Evolutionary conservation across 1,140 invertebrate genomes (phyloP).

Genomic region (Papilio xuthus): DNA sequence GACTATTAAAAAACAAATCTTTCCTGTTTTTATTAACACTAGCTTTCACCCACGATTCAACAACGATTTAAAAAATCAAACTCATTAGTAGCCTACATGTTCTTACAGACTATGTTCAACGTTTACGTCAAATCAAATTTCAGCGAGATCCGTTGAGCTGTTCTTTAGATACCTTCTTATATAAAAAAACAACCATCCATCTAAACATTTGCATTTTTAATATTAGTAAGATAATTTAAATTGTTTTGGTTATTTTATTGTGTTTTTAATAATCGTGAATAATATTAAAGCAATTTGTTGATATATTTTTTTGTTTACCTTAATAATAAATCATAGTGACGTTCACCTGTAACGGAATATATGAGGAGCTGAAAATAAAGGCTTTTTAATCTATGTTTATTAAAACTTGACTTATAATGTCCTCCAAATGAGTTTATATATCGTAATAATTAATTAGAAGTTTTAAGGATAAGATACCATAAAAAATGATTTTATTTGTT

Average conservation of each 20-base stretch:
- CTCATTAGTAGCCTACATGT: too few species aligned
- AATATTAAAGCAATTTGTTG: background rate
- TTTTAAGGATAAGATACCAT: background rate
- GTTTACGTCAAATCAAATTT: too few species aligned
- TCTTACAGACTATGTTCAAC: too few species aligned
- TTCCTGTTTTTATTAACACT: background rate
- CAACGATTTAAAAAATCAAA: too few species aligned
- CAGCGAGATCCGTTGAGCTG: too few species aligned
- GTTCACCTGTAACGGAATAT: background rate
- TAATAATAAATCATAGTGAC: slow-evolving; percentile 10
- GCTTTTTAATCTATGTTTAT: slow-evolving; percentile 58
- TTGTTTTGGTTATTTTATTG: background rate
- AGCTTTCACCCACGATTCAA: too few species aligned
- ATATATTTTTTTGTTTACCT: background rate
- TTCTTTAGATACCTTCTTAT: too few species aligned
- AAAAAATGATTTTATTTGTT: background rate
- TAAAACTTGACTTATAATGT: slow-evolving; percentile 46
- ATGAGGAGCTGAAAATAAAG: slow-evolving; percentile 44
- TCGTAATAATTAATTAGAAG: background rate
- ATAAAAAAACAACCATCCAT: too few species aligned
- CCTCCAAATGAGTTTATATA: slow-evolving; percentile 37
- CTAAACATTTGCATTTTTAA: too few species aligned
- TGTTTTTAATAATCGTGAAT: background rate
- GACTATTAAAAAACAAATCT: background rate
- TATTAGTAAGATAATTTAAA: too few species aligned